phyloP scores from a whole-genome alignment of 2,888 invertebrate genomes.

The Aleiodes alternator region DNA sequence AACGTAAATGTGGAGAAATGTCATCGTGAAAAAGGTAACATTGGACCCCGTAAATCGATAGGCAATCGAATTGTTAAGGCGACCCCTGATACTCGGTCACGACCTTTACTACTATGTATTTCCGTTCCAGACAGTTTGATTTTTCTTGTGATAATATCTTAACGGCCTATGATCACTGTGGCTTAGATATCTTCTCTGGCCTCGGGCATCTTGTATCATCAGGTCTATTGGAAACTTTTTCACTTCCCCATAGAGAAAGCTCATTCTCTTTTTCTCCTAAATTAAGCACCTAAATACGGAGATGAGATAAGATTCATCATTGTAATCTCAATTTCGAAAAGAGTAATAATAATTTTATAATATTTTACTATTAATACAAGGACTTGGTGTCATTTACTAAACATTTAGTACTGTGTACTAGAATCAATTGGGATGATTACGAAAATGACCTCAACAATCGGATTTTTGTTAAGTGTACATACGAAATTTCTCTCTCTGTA shows the following conservation, averaged over 20 bases:
- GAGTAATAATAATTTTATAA: no score
- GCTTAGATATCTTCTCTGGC: slow-evolving; percentile 2
- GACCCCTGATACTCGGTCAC: slow-evolving; percentile 20
- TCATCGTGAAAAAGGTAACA: slow-evolving; percentile 25
- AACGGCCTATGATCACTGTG: slow-evolving; percentile 52
- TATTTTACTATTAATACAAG: no score
- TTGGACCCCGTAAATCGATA: slow-evolving; percentile 20
- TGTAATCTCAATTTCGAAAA: no score
- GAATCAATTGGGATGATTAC: no score
- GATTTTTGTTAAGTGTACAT: no score
- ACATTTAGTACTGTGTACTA: no score
- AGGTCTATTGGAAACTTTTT: slow-evolving; percentile 4
- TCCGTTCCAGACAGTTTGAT: slow-evolving; percentile 50
- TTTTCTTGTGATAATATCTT: slow-evolving; percentile 60
- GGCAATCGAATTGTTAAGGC: slow-evolving; percentile 28
- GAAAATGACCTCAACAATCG: no score
- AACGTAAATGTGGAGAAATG: slow-evolving; percentile 9
- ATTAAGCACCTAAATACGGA: no score
- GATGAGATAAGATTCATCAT: no score
- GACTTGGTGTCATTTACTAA: no score
- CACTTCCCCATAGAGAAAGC: background rate
- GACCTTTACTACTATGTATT: slow-evolving; percentile 15
- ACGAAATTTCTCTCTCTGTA: no score
- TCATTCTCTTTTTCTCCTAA: no score
- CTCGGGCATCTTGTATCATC: slow-evolving; percentile 31